Base-by-base conservation (phyloP, 2,888 invertebrate species). In the Fragum whitleyi region DNA sequence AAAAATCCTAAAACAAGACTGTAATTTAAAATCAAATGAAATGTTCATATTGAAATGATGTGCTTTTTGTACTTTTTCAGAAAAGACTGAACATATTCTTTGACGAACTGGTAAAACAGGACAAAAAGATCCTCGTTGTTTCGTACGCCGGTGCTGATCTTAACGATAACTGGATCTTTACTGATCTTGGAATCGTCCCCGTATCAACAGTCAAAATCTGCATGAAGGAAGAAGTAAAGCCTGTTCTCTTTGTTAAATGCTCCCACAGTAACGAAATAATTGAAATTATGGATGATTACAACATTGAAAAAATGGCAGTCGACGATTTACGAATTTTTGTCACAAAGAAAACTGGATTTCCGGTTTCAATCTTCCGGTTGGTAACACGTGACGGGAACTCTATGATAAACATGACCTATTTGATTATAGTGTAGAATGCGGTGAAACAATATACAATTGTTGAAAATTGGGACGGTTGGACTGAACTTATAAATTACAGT, bases 391-490 rank as follows among this genome's bases (percentile, higher is more conserved):
- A 87, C 6, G 73, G 62, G 93, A 93, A 80, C 89, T 94, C 86
- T 94, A 88, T 77, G 94, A 94, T 74, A 84, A 86, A 9, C 90
- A 93, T 74, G 77, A 81, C 6, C 83, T 94, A 55, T 92, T 92
- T 61, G 90, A 90, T 65, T 94, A 94, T 80, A 87, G 84, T 14
- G 87, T 93, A 23, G 88, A 90, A 57, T 85, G 87, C 11, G 92
- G 91, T 2, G 85, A 91, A 70, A 92, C 89, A 14, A 80, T 94
- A 1, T 72, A 85, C 6, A 82, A n/a, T n/a, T n/a, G n/a, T 93
- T 78, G 92, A 93, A 76, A 92, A 90, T 36, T 93, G 94, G 93
- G 92, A 93, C 77, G 94, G 93, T 9, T 94, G 93, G 93, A 91
- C 90, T 59, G 93, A 93, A 61, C 89, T 94, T 61, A 88, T 94